Evolutionary conservation across 1,140 invertebrate genomes (phyloP), one percentile per base, ranked within the genome.

Genomic region (Drosophila novamexicana): DNA sequence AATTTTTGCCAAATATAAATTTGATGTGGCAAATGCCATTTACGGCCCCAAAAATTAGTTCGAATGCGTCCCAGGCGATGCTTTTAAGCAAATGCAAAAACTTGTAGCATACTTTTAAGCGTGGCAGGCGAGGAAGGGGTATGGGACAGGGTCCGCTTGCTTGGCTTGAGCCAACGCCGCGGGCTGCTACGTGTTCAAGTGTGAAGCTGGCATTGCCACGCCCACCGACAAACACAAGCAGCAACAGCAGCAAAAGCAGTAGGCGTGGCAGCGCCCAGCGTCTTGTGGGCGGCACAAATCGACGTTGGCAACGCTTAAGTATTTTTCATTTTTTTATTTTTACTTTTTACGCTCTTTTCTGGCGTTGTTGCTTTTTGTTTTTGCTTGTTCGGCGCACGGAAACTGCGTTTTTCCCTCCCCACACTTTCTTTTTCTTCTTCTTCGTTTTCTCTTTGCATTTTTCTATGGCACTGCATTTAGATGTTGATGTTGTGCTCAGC

Each of bases 1-100:
- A 69, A 18, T 59, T 61, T 63, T 40, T 34, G 42, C 22, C 34
- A 45, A 18, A 64, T 37, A 67, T 67, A 67, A 45, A 66, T 57
- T 57, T 34, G 52, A 18, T 57, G 64, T 65, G 68, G 42, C 64
- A 59, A 72, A 66, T 72, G 34, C 37, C 63, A 57, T 66, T 72
- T 81, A 57, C 70, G 64, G 49, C 37, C 62, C 37, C 62, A 65
- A 82, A 29, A 29, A 79, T 82, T 67, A 76, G 76, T 79, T 69
- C 58, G 45, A 83, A 82, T 76, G 77, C 66, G 36, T 39, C 63
- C 62, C 44, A 65, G 57, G 47, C 50, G 65, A 36, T 14, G 50
- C 81, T 84, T 84, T 84, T 84, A 84, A 84, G 81, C 77, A 84
- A 84, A 84, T 84, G 81, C 74, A 65, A 84, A 81, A 84, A 81